These are phyloP conservation scores for Salvelinus alpinus DNA, from an alignment of 2,113 vertebrate genomes.

Conservation along the genomic window DNA sequence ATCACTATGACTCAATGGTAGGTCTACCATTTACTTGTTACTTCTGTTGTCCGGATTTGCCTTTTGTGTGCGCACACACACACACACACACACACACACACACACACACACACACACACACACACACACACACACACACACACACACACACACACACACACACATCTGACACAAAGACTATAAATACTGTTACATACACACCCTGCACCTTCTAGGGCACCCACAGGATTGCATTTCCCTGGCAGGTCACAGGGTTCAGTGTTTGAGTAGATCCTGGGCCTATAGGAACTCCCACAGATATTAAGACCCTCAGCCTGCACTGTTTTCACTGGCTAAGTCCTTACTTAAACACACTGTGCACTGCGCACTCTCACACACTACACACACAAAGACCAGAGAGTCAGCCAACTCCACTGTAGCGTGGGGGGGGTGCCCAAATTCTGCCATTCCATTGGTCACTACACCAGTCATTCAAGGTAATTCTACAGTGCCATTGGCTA, in stretches of 20 bases:
- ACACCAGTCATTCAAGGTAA: slow-evolving; percentile 16
- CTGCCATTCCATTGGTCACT: slow-evolving; percentile 20
- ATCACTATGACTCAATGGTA: too few relatives aligned
- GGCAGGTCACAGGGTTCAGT: slow-evolving; percentile 14
- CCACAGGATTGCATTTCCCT: too few relatives aligned
- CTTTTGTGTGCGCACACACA: not conserved
- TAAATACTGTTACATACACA: not conserved
- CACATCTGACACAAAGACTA: not conserved
- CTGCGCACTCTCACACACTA: slow-evolving; percentile 39
- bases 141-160: not conserved
- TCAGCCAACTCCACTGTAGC: not conserved
- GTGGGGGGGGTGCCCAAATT: not conserved
- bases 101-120: not conserved
- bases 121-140: not conserved
- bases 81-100: not conserved
- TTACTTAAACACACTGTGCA: slow-evolving; percentile 65
- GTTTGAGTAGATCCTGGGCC: slow-evolving; percentile 25
- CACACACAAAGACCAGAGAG: slow-evolving; percentile 37
- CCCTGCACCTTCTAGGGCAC: not conserved
- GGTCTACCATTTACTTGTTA: not conserved
- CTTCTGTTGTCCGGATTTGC: slow-evolving; percentile 14
- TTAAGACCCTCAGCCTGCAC: slow-evolving; percentile 12
- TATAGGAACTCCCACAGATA: slow-evolving; percentile 39
- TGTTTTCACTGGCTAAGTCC: slow-evolving; percentile 62
- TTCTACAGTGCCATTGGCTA: slow-evolving; percentile 7